Evolutionary conservation across 2,888 invertebrate species (phyloP).

Genomic region (Melinopterus prodromus): DNA sequence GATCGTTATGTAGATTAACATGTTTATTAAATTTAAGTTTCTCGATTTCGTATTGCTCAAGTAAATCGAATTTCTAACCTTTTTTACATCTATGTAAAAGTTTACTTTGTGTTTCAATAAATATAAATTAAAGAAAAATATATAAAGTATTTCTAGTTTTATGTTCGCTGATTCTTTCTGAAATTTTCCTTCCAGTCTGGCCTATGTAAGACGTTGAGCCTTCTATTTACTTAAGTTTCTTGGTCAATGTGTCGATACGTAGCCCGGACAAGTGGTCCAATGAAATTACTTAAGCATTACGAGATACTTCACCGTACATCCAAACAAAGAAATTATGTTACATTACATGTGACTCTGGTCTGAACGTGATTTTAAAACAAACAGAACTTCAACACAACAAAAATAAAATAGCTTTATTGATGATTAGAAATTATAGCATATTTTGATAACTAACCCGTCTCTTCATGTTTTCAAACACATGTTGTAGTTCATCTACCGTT

Average conservation of each 20-base stretch:
- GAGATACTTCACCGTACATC: not conserved
- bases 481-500: not conserved
- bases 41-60: too few species aligned
- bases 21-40: too few species aligned
- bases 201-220: too few species aligned
- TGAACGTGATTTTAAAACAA: not conserved
- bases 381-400: not conserved
- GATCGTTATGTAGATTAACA: too few species aligned
- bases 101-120: too few species aligned
- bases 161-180: too few species aligned
- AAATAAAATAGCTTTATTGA: not conserved
- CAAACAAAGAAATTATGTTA: not conserved
- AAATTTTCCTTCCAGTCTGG: too few species aligned
- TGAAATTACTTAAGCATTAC: not conserved
- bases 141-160: too few species aligned
- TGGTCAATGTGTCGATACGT: not conserved
- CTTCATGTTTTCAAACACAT: slow-evolving; percentile 6
- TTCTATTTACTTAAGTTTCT: too few species aligned
- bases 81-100: too few species aligned
- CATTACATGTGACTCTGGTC: not conserved
- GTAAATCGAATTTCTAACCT: too few species aligned
- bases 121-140: too few species aligned
- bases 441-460: slow-evolving; percentile 9
- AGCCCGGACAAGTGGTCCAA: not conserved
- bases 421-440: not conserved